A percentile compares a stretch with the other conserved stretches of the same genome.
Evolutionary conservation across 1,140 invertebrate genomes (phyloP).

Genomic region (Bombus turneri): DNA sequence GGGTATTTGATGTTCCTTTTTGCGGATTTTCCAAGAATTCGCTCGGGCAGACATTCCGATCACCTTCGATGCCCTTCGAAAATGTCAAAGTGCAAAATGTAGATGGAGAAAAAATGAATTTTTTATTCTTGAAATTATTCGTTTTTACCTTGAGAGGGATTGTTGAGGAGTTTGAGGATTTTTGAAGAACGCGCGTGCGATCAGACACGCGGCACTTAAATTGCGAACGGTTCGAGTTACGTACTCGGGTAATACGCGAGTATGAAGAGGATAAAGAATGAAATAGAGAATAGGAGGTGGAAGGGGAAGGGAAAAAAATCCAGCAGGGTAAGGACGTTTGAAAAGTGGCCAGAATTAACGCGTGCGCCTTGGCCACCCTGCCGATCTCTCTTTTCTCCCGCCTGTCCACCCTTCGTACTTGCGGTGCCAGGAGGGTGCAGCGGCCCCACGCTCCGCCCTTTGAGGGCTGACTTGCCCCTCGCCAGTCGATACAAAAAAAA

Average conservation of each 20-base stretch:
- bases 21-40: constrained; percentile 1
- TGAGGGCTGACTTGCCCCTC: constrained; percentile 45
- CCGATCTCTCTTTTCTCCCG: constrained; percentile 26
- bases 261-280: not conserved
- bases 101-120: not conserved
- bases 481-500: constrained; percentile 64
- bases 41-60: not conserved
- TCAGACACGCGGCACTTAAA: not conserved
- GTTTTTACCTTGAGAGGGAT: no score
- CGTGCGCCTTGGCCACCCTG: constrained; percentile 64
- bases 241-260: no score
- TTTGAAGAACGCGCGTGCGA: not conserved
- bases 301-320: constrained; percentile 59
- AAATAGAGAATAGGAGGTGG: constrained; percentile 56
- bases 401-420: constrained; percentile 18
- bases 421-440: constrained; percentile 45
- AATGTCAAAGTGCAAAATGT: not conserved
- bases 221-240: no score
- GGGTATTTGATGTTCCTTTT: constrained; percentile 29
- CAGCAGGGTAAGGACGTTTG: constrained; percentile 69
- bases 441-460: constrained; percentile 51
- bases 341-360: constrained; percentile 80
- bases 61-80: not conserved
- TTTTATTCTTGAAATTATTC: not conserved
- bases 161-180: no score